A percentile compares a stretch with the other conserved stretches of the same genome.
Evolutionary conservation across 1,140 invertebrate genomes (phyloP).

Genomic region (Drosophila quadrilineata): DNA sequence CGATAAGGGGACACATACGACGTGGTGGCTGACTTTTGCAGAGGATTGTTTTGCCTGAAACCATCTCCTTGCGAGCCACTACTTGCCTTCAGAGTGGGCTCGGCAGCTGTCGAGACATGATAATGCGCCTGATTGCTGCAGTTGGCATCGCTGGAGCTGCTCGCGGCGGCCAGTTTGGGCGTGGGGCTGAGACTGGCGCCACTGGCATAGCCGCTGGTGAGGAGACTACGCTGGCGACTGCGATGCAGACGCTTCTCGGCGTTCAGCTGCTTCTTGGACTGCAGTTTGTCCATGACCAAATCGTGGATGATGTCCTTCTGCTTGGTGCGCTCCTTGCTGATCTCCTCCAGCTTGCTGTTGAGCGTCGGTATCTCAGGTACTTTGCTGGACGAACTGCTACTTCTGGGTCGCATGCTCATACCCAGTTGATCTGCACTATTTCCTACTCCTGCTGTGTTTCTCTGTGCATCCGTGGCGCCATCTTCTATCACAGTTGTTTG

Average conservation of each 20-base stretch:
- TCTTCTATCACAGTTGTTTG: constrained; percentile 77
- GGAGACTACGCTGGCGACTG: constrained; percentile 72
- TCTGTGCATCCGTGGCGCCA: constrained; percentile 2
- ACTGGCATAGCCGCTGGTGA: constrained; percentile 72
- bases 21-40: constrained; percentile 66
- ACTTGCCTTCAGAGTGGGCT: constrained; percentile 1
- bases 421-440: not conserved
- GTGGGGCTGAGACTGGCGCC: constrained; percentile 69
- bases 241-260: constrained; percentile 83
- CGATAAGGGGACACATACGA: constrained; percentile 70
- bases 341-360: constrained; percentile 83
- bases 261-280: constrained; percentile 86
- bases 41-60: constrained; percentile 36
- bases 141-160: constrained; percentile 59
- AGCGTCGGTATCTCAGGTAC: constrained; percentile 76
- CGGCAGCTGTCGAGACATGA: constrained; percentile 64
- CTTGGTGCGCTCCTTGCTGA: constrained; percentile 86
- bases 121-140: constrained; percentile 75
- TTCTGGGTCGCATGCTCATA: constrained; percentile 44
- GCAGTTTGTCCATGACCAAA: constrained; percentile 89
- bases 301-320: constrained; percentile 89
- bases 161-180: constrained; percentile 65
- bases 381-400: constrained; percentile 58
- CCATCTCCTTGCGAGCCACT: not conserved
- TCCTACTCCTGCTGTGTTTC: not conserved